Evolutionary conservation across 2,797 vertebrate genomes (phyloP), one percentile per base, ranked within the genome.

Genomic region (Pseudochaenichthys georgianus): DNA sequence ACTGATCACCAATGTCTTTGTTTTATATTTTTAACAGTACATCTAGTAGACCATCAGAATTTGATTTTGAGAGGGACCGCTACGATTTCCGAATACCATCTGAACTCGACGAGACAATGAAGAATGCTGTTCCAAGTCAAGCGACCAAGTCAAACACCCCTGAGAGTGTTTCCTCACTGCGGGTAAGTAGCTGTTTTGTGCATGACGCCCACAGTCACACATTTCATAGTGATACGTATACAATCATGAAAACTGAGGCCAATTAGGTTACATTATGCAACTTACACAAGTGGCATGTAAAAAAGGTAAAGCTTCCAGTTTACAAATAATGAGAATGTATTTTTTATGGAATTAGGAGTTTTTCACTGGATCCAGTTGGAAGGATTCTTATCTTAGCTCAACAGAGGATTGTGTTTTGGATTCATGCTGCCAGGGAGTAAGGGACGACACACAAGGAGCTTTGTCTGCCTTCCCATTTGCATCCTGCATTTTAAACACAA

Each of bases 21-120:
- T 63, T 45, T 64, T 28, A 23, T 82, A 3, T 69, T 58, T 62
- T 31, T 34, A 53, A 28, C 73, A 95, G 95, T 50, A 93, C 88
- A 19, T 93, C 95, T 63, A 85, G 83, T 13, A 81, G 77, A 62
- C 73, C 74, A 69, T 86, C 93, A 3, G 98, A 99, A 78, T 98
- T 97, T 92, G 98, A 99, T 86, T 98, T 98, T 82, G 83, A 87
- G 13, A 92, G 64, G 11, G 96, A 98, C 84, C 96, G 95, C 75
- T 99, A 99, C 0, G 97, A 99, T 76, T 97, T 99, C 77, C 91
- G 84, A 84, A 97, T 99, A 83, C 96, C 96, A 58, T 93, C 94
- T 31, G 96, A 97, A 41, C 52, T 92, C 55, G 94, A 95, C 58
- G 95, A 96, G 80, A 89, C 86, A 67, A 76, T 71, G 12, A 93